Evolutionary conservation across 2,113 vertebrate genomes (phyloP).

Genomic region (Paramisgurnus dabryanus): DNA sequence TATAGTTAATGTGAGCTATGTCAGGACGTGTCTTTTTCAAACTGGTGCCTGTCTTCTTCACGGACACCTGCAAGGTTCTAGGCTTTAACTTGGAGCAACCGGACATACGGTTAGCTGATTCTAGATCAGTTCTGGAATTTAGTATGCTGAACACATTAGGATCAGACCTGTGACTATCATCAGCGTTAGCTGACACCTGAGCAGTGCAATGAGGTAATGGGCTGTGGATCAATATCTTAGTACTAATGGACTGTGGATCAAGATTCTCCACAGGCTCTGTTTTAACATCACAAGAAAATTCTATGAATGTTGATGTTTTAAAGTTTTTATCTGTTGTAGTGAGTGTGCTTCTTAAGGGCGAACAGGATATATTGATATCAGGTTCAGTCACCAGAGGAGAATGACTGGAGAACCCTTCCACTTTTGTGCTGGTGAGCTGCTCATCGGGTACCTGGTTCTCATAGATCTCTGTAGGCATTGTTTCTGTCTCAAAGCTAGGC

Average conservation of each 20-base stretch:
- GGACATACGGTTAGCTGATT: neutral
- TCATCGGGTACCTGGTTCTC: slow-evolving; percentile 2
- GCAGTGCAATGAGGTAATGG: slow-evolving; percentile 3
- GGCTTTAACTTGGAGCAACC: neutral
- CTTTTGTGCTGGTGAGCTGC: neutral
- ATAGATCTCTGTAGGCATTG: neutral
- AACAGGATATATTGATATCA: neutral
- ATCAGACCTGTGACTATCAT: neutral
- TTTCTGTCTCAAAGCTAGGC: slow-evolving; percentile 1
- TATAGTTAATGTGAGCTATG: neutral
- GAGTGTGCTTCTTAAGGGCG: neutral
- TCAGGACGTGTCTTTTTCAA: neutral
- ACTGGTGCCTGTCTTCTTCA: neutral
- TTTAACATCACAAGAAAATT: slow-evolving; percentile 24
- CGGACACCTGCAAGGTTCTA: neutral
- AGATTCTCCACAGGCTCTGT: slow-evolving; percentile 17
- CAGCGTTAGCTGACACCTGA: slow-evolving; percentile 1
- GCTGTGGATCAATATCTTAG: neutral
- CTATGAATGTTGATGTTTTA: slow-evolving; percentile 11
- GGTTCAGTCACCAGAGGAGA: neutral
- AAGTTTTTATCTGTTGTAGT: neutral
- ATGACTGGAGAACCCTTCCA: neutral
- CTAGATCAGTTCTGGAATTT: neutral
- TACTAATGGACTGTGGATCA: neutral
- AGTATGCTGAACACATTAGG: neutral